Percentiles rank a stretch among this genome's conserved stretches.
Conservation (phyloP, 2,113 vertebrate species). For the Neolamprologus brichardi region DNA sequence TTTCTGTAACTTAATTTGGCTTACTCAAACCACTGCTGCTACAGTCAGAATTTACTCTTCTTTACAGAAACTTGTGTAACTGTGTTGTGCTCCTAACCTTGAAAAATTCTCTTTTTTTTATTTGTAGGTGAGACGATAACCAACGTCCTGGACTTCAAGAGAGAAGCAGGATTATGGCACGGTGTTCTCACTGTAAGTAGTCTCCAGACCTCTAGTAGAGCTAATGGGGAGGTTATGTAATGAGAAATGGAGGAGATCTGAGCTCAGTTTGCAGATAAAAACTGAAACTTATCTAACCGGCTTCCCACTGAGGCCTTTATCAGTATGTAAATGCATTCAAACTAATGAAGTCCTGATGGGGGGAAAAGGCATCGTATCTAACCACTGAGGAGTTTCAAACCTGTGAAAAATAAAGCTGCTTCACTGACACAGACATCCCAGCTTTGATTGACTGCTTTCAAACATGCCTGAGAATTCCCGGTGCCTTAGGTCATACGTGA, state of each 20-base stretch:
- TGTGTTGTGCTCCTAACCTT: not conserved
- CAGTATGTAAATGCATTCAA: not conserved
- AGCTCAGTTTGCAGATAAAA: not conserved
- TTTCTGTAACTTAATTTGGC: not conserved
- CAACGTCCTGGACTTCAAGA: conserved; percentile 96
- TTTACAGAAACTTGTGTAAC: not conserved
- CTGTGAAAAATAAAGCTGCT: not conserved
- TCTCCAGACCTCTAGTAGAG: not conserved
- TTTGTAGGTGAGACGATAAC: conserved; percentile 87
- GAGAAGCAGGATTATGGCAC: conserved; percentile 94
- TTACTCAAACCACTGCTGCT: not conserved
- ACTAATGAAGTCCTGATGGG: not conserved
- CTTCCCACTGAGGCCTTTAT: not conserved
- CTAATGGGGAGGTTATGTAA: not conserved
- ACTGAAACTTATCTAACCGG: not conserved
- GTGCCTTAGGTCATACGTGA: not conserved
- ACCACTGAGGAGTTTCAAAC: not conserved
- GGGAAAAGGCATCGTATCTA: not conserved
- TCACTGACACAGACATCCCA: not conserved
- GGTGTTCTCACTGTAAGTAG: conserved; percentile 87
- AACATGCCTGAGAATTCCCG: not conserved
- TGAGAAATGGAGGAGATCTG: not conserved
- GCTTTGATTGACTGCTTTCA: not conserved
- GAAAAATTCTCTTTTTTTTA: not conserved
- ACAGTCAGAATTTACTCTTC: not conserved